Conservation (phyloP, 2,888 invertebrate genomes). For the Drosophila meridionalis region DNA sequence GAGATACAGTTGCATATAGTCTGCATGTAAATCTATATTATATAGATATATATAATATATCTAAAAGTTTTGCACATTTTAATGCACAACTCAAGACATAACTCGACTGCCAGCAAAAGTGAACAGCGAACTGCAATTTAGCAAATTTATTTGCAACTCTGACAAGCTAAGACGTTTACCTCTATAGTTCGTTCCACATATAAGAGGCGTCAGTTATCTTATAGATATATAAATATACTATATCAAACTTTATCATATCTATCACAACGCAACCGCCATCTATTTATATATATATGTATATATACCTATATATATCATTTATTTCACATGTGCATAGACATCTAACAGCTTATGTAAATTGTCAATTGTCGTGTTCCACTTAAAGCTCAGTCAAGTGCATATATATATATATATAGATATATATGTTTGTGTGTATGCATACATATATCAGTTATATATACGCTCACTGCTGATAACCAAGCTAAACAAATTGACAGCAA, state of each 20-base stretch:
- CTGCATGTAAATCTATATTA: neutral
- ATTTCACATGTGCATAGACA: neutral
- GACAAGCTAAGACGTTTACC: neutral
- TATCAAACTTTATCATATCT: neutral
- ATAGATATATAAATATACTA: neutral
- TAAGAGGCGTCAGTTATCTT: neutral
- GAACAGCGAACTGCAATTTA: neutral
- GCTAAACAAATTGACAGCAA: slow-evolving; percentile 54
- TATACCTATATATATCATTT: neutral
- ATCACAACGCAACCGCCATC: neutral
- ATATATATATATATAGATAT: neutral
- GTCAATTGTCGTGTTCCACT: slow-evolving; percentile 72
- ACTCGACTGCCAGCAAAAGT: neutral
- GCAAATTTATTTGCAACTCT: neutral
- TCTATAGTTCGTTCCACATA: neutral
- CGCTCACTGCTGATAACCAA: slow-evolving; percentile 50
- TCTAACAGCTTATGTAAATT: slow-evolving; percentile 59
- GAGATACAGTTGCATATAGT: neutral
- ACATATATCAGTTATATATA: neutral
- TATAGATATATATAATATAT: neutral
- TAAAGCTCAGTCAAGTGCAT: slow-evolving; percentile 57
- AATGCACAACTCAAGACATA: neutral
- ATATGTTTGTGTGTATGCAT: neutral
- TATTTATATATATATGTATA: neutral
- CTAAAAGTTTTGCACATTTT: neutral